Evolutionary conservation across 2,888 invertebrate genomes (phyloP).

Genomic region (Agrochola macilenta): DNA sequence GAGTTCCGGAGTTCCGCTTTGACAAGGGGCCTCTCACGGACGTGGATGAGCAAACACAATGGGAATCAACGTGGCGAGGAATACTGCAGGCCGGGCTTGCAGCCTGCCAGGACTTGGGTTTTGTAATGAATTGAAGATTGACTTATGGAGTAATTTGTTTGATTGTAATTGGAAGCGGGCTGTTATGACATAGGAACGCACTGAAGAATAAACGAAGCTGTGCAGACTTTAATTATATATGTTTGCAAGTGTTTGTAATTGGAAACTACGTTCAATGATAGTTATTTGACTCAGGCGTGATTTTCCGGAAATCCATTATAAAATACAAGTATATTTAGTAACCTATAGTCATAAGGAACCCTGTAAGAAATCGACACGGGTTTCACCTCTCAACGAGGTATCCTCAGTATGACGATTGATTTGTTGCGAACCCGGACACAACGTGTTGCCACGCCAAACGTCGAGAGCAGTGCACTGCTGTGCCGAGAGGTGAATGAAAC

Average conservation of each 20-base stretch:
- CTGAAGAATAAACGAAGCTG: not conserved
- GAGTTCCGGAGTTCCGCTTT: constrained; percentile 52
- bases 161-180: not conserved
- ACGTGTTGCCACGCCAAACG: no score
- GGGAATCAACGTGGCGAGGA: constrained; percentile 44
- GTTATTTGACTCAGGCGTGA: no score
- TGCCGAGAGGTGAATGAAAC: no score
- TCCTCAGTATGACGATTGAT: no score
- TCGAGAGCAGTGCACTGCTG: no score
- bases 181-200: not conserved
- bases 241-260: not conserved
- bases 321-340: no score
- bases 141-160: constrained; percentile 9
- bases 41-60: constrained; percentile 58
- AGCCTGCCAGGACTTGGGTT: constrained; percentile 9
- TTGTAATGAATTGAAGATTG: constrained; percentile 23
- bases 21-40: constrained; percentile 57
- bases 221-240: not conserved
- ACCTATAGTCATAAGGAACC: no score
- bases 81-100: constrained; percentile 33
- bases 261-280: not conserved
- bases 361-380: no score
- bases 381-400: no score
- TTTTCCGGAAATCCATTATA: no score
- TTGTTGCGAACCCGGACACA: no score